Evolutionary conservation across 2,888 invertebrate species (phyloP).

Genomic region (Beris chalybata): DNA sequence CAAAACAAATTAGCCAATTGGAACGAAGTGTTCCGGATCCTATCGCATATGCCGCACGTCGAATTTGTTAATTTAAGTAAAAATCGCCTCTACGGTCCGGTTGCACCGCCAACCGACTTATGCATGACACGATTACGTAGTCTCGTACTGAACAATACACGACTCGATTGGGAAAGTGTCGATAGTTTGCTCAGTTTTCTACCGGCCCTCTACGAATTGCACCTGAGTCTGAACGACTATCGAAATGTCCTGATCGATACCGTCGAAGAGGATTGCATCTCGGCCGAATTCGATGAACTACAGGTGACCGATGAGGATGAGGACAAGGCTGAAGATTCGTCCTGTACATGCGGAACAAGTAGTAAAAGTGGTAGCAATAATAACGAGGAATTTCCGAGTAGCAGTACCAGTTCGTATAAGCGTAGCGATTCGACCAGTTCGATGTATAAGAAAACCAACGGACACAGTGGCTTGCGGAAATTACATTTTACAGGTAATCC

Average conservation of each 20-base stretch:
- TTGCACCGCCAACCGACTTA: constrained; percentile 56
- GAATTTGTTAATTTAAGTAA: constrained; percentile 91
- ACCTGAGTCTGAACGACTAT: constrained; percentile 89
- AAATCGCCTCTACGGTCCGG: constrained; percentile 76
- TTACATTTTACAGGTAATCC: constrained; percentile 88
- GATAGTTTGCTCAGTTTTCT: constrained; percentile 74
- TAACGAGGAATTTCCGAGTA: constrained; percentile 19
- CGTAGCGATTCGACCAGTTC: constrained; percentile 40
- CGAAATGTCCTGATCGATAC: constrained; percentile 70
- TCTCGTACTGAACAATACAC: constrained; percentile 85
- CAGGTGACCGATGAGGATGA: constrained; percentile 40
- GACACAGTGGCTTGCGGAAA: constrained; percentile 72
- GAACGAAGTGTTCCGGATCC: constrained; percentile 86
- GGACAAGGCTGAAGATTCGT: constrained; percentile 39
- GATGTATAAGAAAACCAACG: constrained; percentile 49
- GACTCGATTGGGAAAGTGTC: constrained; percentile 82
- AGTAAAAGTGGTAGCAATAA: constrained; percentile 25
- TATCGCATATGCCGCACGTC: constrained; percentile 85
- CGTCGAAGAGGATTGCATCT: constrained; percentile 43
- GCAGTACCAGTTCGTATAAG: constrained; percentile 30
- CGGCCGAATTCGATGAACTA: constrained; percentile 40
- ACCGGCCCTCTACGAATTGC: constrained; percentile 84
- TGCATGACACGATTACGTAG: constrained; percentile 66
- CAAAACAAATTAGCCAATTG: constrained; percentile 88
- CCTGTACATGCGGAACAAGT: constrained; percentile 26